Evolutionary conservation across 1,140 invertebrate species (phyloP).

Genomic region (Bemisia tabaci): DNA sequence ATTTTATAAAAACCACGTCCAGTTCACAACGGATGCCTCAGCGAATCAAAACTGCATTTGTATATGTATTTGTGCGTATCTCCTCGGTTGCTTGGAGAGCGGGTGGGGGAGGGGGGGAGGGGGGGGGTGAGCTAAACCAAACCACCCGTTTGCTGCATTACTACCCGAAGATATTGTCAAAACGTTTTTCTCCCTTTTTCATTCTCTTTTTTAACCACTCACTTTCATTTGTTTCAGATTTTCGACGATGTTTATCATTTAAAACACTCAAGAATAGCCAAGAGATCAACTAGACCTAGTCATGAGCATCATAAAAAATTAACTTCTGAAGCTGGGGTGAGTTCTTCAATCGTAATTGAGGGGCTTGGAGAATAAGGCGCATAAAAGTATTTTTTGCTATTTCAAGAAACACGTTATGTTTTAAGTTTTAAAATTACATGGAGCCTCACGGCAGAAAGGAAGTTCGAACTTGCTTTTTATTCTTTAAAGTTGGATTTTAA

Average conservation of each 20-base stretch:
- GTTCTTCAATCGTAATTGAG: conserved; percentile 16
- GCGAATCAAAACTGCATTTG: too few species aligned
- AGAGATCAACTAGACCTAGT: conserved; percentile 53
- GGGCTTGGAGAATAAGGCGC: not conserved
- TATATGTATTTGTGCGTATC: too few species aligned
- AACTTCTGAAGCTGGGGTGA: conserved; percentile 50
- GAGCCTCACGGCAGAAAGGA: not conserved
- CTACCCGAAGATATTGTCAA: too few species aligned
- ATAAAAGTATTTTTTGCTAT: not conserved
- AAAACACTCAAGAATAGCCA: conserved; percentile 52
- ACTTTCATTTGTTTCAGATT: conserved; percentile 64
- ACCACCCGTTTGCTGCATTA: too few species aligned
- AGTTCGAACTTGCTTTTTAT: not conserved
- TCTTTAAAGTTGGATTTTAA: not conserved
- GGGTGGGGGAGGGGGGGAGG: too few species aligned
- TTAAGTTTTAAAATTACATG: conserved; percentile 4
- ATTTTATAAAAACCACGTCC: too few species aligned
- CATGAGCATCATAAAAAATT: conserved; percentile 48
- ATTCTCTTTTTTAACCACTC: too few species aligned
- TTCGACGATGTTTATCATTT: conserved; percentile 69
- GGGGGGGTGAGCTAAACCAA: too few species aligned
- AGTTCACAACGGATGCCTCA: too few species aligned
- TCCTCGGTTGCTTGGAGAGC: too few species aligned
- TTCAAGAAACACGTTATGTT: not conserved
- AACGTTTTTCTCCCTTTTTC: too few species aligned